These are phyloP conservation scores for Cheilinus undulatus DNA, from an alignment of 2,113 vertebrate species.

Conservation along the genomic window DNA sequence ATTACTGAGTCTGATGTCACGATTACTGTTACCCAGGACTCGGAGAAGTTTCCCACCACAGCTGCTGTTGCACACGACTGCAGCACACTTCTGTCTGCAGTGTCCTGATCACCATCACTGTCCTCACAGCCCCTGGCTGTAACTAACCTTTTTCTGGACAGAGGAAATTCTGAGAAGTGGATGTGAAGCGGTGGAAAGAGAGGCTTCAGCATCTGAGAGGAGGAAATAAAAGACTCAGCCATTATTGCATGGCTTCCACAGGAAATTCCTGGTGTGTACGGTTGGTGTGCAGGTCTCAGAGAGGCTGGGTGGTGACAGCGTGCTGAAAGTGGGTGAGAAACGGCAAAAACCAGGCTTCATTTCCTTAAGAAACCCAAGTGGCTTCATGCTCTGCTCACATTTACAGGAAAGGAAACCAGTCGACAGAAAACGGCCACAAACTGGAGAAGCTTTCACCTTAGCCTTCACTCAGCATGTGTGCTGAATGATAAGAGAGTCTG, in stretches of 20 bases:
- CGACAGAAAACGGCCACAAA: conserved; percentile 17
- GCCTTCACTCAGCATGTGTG: neutral
- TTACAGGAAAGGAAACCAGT: conserved; percentile 40
- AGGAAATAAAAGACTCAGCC: conserved; percentile 60
- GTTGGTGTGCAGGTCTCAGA: conserved; percentile 41
- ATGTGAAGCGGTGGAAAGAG: neutral
- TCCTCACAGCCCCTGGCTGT: neutral
- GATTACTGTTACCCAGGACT: conserved; percentile 5
- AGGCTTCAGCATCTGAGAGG: neutral
- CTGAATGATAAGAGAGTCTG: neutral
- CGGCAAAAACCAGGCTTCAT: neutral
- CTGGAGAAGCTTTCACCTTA: conserved; percentile 36
- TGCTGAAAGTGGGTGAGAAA: conserved; percentile 13
- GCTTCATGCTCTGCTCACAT: conserved; percentile 14
- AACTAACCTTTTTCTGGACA: neutral
- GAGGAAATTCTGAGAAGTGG: conserved; percentile 24
- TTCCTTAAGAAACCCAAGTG: conserved; percentile 43
- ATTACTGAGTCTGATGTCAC: conserved; percentile 57
- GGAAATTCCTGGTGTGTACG: conserved; percentile 64
- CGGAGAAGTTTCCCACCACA: conserved; percentile 28
- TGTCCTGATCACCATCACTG: neutral
- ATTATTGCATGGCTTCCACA: conserved; percentile 62
- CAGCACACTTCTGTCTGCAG: conserved; percentile 10
- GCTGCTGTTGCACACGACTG: neutral
- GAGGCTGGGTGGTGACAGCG: conserved; percentile 40